These are phyloP conservation scores for Drosophila orosa DNA, from an alignment of 1,140 invertebrate genomes.

Conservation along the genomic window DNA sequence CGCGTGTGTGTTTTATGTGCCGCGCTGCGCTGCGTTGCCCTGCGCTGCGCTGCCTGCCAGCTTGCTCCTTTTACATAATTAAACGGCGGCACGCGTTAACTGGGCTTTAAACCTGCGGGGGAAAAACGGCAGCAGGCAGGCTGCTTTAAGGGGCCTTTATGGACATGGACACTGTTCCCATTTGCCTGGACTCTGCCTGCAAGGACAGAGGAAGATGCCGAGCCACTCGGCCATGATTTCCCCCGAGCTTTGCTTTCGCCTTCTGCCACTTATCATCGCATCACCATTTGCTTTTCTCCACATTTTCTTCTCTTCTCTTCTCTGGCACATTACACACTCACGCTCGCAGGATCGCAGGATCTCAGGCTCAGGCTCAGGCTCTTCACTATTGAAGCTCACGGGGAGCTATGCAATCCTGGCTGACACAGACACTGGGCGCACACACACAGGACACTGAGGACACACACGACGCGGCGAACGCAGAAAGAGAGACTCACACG, in stretches of 20 bases:
- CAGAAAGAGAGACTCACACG: constrained; percentile 64
- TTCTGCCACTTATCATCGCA: constrained; percentile 70
- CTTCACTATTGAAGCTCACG: constrained; percentile 16
- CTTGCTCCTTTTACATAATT: constrained; percentile 62
- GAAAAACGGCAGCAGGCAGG: constrained; percentile 18
- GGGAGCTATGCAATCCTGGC: constrained; percentile 34
- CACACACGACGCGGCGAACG: constrained; percentile 32
- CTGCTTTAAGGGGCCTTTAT: constrained; percentile 44
- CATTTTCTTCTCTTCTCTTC: not conserved
- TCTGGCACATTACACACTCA: constrained; percentile 1
- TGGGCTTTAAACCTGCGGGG: constrained; percentile 57
- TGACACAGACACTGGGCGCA: constrained; percentile 14
- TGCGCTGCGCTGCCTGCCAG: constrained; percentile 16
- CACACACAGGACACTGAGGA: constrained; percentile 32
- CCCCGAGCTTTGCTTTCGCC: constrained; percentile 58
- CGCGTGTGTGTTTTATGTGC: constrained; percentile 38
- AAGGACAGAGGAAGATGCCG: constrained; percentile 40
- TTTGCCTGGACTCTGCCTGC: constrained; percentile 45
- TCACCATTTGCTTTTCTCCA: constrained; percentile 30
- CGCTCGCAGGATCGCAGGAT: constrained; percentile 28
- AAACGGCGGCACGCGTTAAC: constrained; percentile 50
- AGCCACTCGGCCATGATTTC: constrained; percentile 79
- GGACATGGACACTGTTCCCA: constrained; percentile 20
- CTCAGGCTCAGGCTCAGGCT: constrained; percentile 8
- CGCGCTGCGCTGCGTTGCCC: not conserved